A percentile compares a stretch with the other conserved stretches of the same genome.
These are phyloP conservation scores for Hypercompe scribonia DNA, from an alignment of 2,888 invertebrate species.

Conservation along the genomic window DNA sequence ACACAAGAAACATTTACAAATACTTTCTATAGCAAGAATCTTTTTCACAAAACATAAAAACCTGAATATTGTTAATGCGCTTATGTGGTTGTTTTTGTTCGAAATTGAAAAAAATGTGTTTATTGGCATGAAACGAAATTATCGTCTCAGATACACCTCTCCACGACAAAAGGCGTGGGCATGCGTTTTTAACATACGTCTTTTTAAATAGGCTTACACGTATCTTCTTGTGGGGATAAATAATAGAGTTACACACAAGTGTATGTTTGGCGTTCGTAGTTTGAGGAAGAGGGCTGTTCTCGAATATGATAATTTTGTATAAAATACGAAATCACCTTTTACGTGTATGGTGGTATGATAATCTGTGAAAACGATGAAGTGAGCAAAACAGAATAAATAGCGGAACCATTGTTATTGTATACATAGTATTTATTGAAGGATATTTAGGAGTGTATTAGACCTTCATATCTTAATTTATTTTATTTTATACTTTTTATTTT, in stretches of 20 bases:
- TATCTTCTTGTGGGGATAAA: conserved; percentile 76
- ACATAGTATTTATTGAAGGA: no score
- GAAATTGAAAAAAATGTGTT: conserved; percentile 79
- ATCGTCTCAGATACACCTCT: conserved; percentile 78
- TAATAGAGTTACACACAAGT: conserved; percentile 74
- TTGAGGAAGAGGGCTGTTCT: conserved; percentile 56
- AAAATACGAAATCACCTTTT: conserved; percentile 52
- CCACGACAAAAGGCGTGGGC: conserved; percentile 74
- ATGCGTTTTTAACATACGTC: conserved; percentile 80
- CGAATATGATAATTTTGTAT: conserved; percentile 67
- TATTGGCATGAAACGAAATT: conserved; percentile 80
- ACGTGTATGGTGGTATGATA: conserved; percentile 1
- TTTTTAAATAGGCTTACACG: conserved; percentile 74
- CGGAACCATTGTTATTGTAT: background rate
- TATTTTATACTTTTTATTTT: no score
- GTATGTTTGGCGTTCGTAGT: conserved; percentile 66
- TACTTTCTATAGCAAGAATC: conserved; percentile 68
- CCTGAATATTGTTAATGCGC: conserved; percentile 73
- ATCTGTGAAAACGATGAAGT: conserved; percentile 4
- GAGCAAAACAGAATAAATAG: background rate
- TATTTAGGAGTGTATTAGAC: no score
- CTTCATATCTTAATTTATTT: no score
- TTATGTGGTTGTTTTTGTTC: conserved; percentile 72
- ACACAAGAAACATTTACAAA: conserved; percentile 71
- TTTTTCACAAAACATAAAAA: conserved; percentile 62